Evolutionary conservation across 2,113 vertebrate species (phyloP).

Genomic region (Coryphaenoides rupestris): DNA sequence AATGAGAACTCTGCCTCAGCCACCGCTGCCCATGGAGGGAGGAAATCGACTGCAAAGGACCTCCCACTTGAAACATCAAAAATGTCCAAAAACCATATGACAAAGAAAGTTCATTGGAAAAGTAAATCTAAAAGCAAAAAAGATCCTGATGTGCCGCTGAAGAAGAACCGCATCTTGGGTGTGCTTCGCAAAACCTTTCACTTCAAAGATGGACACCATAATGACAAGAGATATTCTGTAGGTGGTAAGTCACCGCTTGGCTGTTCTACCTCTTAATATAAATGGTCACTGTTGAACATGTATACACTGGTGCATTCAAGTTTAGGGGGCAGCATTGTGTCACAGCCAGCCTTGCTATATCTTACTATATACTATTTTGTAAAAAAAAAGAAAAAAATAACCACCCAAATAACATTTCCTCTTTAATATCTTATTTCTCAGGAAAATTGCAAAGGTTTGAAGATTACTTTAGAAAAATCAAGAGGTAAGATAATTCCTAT

Average conservation of each 20-base stretch:
- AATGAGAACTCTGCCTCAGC: background rate
- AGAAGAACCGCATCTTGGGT: constrained; percentile 33
- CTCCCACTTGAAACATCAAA: background rate
- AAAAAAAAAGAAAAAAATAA: background rate
- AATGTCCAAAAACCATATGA: background rate
- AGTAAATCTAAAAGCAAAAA: background rate
- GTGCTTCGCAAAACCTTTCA: constrained; percentile 59
- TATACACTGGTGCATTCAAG: no score
- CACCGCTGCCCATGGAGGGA: background rate
- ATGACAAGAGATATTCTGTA: background rate
- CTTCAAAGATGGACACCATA: constrained; percentile 35
- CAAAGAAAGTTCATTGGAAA: background rate
- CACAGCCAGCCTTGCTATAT: background rate
- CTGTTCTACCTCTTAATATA: background rate
- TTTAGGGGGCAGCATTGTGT: no score
- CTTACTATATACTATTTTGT: background rate
- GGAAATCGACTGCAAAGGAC: background rate
- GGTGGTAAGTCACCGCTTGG: constrained; percentile 39
- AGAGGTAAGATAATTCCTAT: constrained; percentile 32
- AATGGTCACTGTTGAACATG: no score
- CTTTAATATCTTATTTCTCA: constrained; percentile 13
- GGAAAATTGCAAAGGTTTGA: background rate
- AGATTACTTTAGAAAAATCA: fast-evolving
- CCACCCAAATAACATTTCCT: background rate
- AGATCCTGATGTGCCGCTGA: background rate